Evolutionary conservation across 2,797 vertebrate genomes (phyloP).

Genomic region (Valencia hispanica): DNA sequence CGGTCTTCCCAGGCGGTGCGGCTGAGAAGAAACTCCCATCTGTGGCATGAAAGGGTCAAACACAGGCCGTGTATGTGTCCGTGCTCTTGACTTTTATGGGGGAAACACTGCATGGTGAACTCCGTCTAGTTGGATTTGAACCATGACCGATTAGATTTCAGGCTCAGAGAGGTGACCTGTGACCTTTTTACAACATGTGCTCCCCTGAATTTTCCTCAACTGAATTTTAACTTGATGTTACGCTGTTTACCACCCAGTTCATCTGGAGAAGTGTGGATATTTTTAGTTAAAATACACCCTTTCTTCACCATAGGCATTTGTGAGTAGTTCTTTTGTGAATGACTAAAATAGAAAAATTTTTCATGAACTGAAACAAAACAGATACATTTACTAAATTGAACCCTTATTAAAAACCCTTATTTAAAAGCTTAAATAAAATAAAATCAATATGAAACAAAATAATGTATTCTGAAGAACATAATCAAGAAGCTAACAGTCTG

Average conservation of each 20-base stretch:
- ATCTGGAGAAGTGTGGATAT: neutral
- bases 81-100: constrained; percentile 69
- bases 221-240: constrained; percentile 32
- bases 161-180: constrained; percentile 51
- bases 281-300: neutral
- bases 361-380: neutral
- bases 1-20: constrained; percentile 75
- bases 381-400: no score
- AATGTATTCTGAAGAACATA: no score
- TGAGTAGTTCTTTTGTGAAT: neutral
- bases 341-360: neutral
- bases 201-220: constrained; percentile 24
- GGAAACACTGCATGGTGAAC: constrained; percentile 71
- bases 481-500: no score
- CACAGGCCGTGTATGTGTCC: constrained; percentile 37
- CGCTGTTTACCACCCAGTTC: constrained; percentile 10
- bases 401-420: no score
- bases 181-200: constrained; percentile 68
- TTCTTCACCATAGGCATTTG: no score
- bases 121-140: constrained; percentile 82
- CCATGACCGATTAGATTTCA: constrained; percentile 77
- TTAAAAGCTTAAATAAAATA: no score
- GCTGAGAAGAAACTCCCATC: constrained; percentile 69
- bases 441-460: neutral
- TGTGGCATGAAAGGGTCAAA: constrained; percentile 59